Base-by-base conservation (phyloP, 2,888 invertebrate genomes). In the Callyntrura sp. region DNA sequence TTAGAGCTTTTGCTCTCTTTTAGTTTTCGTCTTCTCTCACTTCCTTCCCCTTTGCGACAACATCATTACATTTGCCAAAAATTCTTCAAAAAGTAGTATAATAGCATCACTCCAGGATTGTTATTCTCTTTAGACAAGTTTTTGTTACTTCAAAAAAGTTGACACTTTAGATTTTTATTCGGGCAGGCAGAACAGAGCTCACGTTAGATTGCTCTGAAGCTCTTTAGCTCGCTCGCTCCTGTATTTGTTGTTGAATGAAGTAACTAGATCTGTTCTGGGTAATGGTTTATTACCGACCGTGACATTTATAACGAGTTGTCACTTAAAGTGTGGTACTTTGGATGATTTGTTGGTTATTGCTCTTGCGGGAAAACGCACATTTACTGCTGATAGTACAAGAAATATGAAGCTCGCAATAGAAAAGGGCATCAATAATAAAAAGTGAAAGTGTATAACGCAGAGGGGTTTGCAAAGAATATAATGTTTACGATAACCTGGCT, bases 311-410 rank as follows among this genome's bases (percentile, higher is more conserved):
- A 90, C 90, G 81, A 87, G 87, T 90, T 90, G 90, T 90, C 90
- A 90, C 87, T 87, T 90, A 83, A 86, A 87, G 83, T 83, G 60
- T 51, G 76, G 78, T 90, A 57, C 86, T 90, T 86, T 82, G 76
- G 83, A 90, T 90, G 90, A 90, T 90, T 90, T 90, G 90, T 90
- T 86, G 90, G 90, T 87, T 90, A 90, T 90, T 90, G 87, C 87
- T 87, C 90, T 90, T 90, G 86, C 79, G 90, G 90, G 90, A 87
- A 87, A 81, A 87, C 76, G 85, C 85, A 85, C 85, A 90, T 85
- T 90, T 76, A 85, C 85, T 85, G n/a, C 45, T 76, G 43, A 55
- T 57, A 85, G 81, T n/a, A 60, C 48, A 6, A 65, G 35, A 51
- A 45, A 45, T 62, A 81, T 81, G 60, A 43, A 14, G 45, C 55